These are phyloP conservation scores for Epizoanthus stellaris DNA, from an alignment of 92 coral and sea anemone genomes.

Conservation along the genomic window DNA sequence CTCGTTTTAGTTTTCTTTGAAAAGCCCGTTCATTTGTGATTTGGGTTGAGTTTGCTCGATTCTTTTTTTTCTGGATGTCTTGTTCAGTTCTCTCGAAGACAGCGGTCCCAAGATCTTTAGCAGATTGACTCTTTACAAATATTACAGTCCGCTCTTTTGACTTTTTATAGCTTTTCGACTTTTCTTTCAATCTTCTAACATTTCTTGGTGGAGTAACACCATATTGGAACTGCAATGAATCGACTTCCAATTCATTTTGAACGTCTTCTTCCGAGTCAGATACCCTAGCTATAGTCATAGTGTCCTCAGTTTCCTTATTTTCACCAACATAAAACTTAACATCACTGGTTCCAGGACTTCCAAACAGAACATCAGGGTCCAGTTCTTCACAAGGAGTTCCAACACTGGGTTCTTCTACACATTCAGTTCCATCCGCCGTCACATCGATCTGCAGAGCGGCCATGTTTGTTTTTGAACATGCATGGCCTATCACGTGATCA, in stretches of 20 bases:
- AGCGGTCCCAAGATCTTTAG: conserved; percentile 40
- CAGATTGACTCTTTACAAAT: conserved; percentile 48
- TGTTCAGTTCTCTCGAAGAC: conserved; percentile 60
- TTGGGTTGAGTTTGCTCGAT: conserved; percentile 62
- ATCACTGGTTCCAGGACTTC: conserved; percentile 34
- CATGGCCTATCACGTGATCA: conserved; percentile 18
- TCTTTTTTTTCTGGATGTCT: conserved; percentile 69
- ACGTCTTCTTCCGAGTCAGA: conserved; percentile 66
- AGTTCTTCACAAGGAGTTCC: conserved; percentile 78
- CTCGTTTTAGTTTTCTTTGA: conserved; percentile 74
- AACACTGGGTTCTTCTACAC: conserved; percentile 42
- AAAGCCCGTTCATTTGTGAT: conserved; percentile 75
- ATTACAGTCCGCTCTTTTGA: conserved; percentile 49
- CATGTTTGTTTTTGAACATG: conserved; percentile 56
- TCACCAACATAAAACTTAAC: conserved; percentile 49
- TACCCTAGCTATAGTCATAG: too few relatives aligned
- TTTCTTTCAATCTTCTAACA: conserved; percentile 77
- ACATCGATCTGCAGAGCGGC: conserved; percentile 62
- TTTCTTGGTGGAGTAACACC: conserved; percentile 89
- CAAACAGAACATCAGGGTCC: conserved; percentile 75
- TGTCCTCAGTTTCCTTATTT: conserved; percentile 35
- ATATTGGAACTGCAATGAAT: conserved; percentile 39
- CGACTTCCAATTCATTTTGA: conserved; percentile 51
- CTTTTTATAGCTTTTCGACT: conserved; percentile 49
- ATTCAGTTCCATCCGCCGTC: conserved; percentile 42